phyloP scores from a whole-genome alignment of 1,140 invertebrate species.

The Campoletis sonorensis region DNA sequence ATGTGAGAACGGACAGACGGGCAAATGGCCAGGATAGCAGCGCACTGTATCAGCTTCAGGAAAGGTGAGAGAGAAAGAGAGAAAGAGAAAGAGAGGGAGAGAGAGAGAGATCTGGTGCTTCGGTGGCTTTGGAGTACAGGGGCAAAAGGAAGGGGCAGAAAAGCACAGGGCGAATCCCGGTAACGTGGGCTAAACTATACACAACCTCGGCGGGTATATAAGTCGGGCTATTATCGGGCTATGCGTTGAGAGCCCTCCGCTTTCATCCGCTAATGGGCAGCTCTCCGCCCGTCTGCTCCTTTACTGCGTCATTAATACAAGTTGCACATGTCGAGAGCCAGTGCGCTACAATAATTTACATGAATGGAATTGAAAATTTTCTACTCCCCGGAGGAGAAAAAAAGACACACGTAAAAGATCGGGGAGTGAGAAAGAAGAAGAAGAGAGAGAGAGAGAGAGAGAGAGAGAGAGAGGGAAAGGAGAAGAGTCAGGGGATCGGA shows the following conservation, averaged over 20 bases:
- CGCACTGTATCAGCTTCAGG: slow-evolving; percentile 36
- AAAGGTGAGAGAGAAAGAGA: slow-evolving; percentile 22
- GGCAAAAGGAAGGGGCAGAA: slow-evolving; percentile 29
- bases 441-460: slow-evolving; percentile 16
- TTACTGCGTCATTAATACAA: slow-evolving; percentile 76
- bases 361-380: slow-evolving; percentile 78
- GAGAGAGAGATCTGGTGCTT: slow-evolving; percentile 42
- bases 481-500: slow-evolving; percentile 47
- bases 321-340: slow-evolving; percentile 76
- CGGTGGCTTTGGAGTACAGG: slow-evolving; percentile 44
- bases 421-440: slow-evolving; percentile 26
- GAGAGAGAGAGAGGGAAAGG: slow-evolving; percentile 23
- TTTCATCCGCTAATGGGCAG: slow-evolving; percentile 77
- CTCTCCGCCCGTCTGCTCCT: slow-evolving; percentile 72
- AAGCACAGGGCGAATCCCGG: slow-evolving; percentile 59
- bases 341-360: slow-evolving; percentile 78
- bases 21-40: slow-evolving; percentile 64
- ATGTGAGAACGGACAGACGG: slow-evolving; percentile 49
- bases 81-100: slow-evolving; percentile 54
- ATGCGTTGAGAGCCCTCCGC: slow-evolving; percentile 74
- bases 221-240: slow-evolving; percentile 76
- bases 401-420: slow-evolving; percentile 64
- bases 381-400: slow-evolving; percentile 73
- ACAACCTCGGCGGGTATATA: slow-evolving; percentile 72
- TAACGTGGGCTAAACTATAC: slow-evolving; percentile 74